Conservation (phyloP, 2,888 invertebrate genomes). For the Neoascia interrupta region DNA sequence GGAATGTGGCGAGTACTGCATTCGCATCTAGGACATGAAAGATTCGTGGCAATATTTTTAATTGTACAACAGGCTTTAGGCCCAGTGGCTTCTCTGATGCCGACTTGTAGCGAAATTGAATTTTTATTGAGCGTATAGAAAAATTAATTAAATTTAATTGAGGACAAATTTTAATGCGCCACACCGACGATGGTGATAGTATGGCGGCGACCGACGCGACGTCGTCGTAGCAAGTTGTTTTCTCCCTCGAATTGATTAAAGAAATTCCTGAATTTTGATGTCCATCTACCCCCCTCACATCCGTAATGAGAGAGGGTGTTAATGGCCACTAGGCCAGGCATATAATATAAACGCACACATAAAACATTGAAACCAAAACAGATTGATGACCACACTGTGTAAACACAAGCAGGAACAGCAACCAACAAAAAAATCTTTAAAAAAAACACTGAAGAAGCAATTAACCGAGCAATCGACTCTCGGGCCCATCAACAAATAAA, state of each 20-base stretch:
- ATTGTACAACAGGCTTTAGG: no score
- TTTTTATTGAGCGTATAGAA: conserved; percentile 69
- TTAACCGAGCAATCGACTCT: no score
- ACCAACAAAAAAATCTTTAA: conserved; percentile 37
- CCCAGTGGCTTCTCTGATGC: not conserved
- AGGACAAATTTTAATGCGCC: conserved; percentile 69
- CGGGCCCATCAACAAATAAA: no score
- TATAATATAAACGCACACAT: conserved; percentile 12
- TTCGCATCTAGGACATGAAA: conserved; percentile 53
- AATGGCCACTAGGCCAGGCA: conserved; percentile 15
- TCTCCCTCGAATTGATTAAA: no score
- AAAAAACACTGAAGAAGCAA: no score
- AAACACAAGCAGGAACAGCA: conserved; percentile 13
- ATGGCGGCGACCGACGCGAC: no score
- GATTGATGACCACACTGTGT: conserved; percentile 48
- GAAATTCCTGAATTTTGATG: no score
- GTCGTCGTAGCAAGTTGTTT: no score
- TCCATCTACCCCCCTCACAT: conserved; percentile 1
- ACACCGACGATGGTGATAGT: no score
- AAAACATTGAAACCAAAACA: conserved; percentile 30
- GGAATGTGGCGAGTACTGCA: not conserved
- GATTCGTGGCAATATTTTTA: conserved; percentile 39
- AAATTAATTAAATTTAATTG: conserved; percentile 71
- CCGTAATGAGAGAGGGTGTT: conserved; percentile 20
- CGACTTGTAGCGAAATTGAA: conserved; percentile 60